Evolutionary conservation across 2,113 vertebrate genomes (phyloP), one percentile per base, ranked within the genome.

Genomic region (Petrocephalus zakoni): DNA sequence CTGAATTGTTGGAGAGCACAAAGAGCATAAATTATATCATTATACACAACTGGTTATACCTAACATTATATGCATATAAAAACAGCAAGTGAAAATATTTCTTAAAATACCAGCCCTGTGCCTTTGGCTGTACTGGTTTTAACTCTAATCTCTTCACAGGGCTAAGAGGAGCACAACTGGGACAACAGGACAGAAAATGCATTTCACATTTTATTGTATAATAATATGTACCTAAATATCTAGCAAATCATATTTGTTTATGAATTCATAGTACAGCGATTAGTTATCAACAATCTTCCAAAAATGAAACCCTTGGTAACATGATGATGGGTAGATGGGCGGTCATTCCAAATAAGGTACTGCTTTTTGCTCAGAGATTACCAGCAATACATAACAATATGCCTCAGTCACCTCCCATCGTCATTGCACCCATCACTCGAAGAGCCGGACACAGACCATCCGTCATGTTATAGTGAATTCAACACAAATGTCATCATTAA

Each of bases 381-480:
- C 42, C 72, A 78, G 17, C 34, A 19, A 78, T 42, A 42, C 25
- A 37, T 15, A 17, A 25, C 4, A 34, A 22, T 37, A 22, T 0
- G n/a, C n/a, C 34, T 78, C 72, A 42, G 37, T 42, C 72, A 42
- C 72, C 72, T 37, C 72, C 72, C 29, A 78, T 6, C 17, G 5
- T 15, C 34, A 37, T 17, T 5, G 5, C 34, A 17, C 29, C 25
- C 11, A 75, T 75, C 68, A 75, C 68, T 75, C 29, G 17, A 8
- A 4, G 15, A 42, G 34, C 13, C 15, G 72, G 72, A 49, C 81
- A 83, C 46, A 11, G 81, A 4, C 21, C 81, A 83, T 83, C 37
- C 21, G 21, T 22, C 81, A 49, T 87, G 55, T 88, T 88, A 90
- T 86, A 87, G 22, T 47, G 52, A 51, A 29, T 84, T 51, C 81